phyloP scores from a whole-genome alignment of 2,888 invertebrate species.

The Asteroscopus sphinx region DNA sequence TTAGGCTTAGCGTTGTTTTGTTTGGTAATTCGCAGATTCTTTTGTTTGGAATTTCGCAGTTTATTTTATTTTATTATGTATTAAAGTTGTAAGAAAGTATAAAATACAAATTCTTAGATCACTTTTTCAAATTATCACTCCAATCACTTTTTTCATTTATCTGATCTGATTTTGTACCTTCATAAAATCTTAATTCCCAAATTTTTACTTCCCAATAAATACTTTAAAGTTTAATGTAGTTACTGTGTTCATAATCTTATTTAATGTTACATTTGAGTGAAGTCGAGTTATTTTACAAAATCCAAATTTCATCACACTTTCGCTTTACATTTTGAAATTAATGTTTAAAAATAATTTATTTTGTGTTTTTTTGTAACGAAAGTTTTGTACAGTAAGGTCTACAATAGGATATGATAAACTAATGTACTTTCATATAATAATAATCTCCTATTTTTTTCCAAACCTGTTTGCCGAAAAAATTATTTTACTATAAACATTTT shows the following conservation, averaged over 20 bases:
- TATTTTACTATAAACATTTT: no score
- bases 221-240: not conserved
- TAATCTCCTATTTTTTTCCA: not conserved
- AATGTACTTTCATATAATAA: not conserved
- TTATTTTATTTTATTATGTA: constrained; percentile 35
- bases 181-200: not conserved
- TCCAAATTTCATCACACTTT: constrained; percentile 29
- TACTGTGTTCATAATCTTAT: not conserved
- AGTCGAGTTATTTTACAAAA: constrained; percentile 9
- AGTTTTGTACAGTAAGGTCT: constrained; percentile 2
- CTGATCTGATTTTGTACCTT: not conserved
- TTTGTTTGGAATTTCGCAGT: constrained; percentile 49
- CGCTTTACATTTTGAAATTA: constrained; percentile 23
- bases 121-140: not conserved
- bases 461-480: not conserved
- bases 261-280: constrained; percentile 1
- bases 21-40: constrained; percentile 47
- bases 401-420: not conserved
- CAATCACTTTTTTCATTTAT: not conserved
- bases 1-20: constrained; percentile 48
- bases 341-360: not conserved
- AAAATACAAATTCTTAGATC: not conserved
- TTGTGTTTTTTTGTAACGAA: constrained; percentile 6
- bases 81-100: constrained; percentile 3
- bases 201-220: not conserved